A percentile compares a stretch with the other conserved stretches of the same genome.
Evolutionary conservation across 2,797 vertebrate genomes (phyloP).

Genomic region (Florisuga fusca): DNA sequence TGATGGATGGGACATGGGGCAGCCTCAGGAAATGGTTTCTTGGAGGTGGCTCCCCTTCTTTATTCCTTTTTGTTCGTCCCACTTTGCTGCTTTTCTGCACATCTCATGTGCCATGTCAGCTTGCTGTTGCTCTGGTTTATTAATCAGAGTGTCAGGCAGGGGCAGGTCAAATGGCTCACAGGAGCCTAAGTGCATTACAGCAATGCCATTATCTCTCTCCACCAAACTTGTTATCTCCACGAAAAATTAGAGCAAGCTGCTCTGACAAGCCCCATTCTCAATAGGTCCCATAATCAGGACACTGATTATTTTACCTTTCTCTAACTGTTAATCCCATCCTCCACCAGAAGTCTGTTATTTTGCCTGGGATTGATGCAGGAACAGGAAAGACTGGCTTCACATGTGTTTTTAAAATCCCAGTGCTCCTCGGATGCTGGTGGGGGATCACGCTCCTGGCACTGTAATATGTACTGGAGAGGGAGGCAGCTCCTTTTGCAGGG

Average conservation of each 20-base stretch:
- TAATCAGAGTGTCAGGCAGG: slow-evolving; percentile 59
- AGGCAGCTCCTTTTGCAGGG: not conserved
- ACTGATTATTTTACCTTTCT: slow-evolving; percentile 59
- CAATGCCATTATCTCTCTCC: slow-evolving; percentile 40
- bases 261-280: slow-evolving; percentile 44
- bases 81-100: not conserved
- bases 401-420: not conserved
- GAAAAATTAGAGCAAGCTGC: slow-evolving; percentile 53
- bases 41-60: not conserved
- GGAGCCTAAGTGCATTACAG: slow-evolving; percentile 49
- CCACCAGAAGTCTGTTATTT: not conserved
- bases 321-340: slow-evolving; percentile 33
- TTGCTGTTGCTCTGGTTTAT: not conserved
- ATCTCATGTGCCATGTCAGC: not conserved
- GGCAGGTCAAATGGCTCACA: slow-evolving; percentile 65
- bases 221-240: slow-evolving; percentile 49
- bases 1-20: not conserved
- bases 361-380: not conserved
- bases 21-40: not conserved
- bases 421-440: fast-evolving
- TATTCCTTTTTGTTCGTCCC: not conserved
- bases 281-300: not conserved
- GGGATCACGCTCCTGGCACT: not conserved
- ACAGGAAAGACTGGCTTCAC: not conserved
- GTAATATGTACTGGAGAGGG: not conserved